Conservation (phyloP, 2,113 vertebrate genomes). For the Aramus guarauna region DNA sequence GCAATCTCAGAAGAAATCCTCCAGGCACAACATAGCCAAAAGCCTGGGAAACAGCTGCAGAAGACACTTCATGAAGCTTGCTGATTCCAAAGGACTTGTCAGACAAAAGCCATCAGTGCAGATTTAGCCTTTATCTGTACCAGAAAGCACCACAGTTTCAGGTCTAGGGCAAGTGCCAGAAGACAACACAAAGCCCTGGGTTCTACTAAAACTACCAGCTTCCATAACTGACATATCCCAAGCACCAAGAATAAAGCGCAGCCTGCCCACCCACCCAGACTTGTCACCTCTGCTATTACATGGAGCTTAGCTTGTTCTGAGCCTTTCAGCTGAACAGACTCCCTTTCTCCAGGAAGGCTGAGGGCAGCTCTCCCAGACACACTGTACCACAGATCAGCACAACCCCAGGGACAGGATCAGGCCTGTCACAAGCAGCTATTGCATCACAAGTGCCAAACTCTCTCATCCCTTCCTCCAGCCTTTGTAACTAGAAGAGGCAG, state of each 20-base stretch:
- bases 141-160: background rate
- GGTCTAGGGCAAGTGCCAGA: background rate
- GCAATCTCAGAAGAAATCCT: background rate
- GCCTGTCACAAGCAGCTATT: background rate
- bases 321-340: background rate
- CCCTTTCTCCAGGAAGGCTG: background rate
- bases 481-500: background rate
- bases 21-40: background rate
- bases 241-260: no score
- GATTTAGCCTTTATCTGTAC: background rate
- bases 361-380: background rate
- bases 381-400: background rate
- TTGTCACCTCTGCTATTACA: fast-evolving
- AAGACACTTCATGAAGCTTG: background rate
- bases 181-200: background rate
- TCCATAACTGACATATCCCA: background rate
- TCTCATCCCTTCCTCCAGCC: background rate
- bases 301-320: background rate
- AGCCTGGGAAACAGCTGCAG: background rate
- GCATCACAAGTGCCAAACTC: background rate
- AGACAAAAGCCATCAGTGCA: background rate
- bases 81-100: background rate
- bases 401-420: background rate
- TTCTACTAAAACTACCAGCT: background rate
- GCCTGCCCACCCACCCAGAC: fast-evolving